These are phyloP conservation scores for Ammospiza caudacuta DNA, from an alignment of 2,113 vertebrate species.

Conservation along the genomic window DNA sequence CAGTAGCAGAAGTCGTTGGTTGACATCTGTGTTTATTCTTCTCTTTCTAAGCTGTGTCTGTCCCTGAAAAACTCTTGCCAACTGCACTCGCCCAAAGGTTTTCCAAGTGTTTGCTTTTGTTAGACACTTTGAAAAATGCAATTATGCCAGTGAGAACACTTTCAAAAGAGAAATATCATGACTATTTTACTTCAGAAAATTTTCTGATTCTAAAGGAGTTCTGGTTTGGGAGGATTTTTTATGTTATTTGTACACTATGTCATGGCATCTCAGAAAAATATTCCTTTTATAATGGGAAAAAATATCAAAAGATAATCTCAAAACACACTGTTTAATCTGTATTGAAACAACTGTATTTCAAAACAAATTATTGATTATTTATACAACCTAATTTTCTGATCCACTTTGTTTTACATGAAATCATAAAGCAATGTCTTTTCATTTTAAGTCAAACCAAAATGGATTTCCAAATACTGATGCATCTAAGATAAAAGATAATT, in stretches of 20 bases:
- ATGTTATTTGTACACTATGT: not conserved
- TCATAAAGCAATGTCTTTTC: not conserved
- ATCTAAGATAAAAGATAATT: conserved; percentile 6
- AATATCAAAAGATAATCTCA: not conserved
- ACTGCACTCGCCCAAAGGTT: not conserved
- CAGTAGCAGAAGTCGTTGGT: not conserved
- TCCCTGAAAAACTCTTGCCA: not conserved
- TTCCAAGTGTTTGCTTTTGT: not conserved
- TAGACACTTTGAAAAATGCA: not conserved
- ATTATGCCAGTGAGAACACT: not conserved
- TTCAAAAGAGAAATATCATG: not conserved
- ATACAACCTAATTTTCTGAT: not conserved
- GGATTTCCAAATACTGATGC: not conserved
- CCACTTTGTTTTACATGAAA: not conserved
- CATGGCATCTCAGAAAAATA: not conserved
- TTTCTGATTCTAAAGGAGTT: not conserved
- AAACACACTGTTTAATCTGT: not conserved
- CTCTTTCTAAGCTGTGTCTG: not conserved
- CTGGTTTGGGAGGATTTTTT: not conserved
- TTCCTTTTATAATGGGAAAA: not conserved
- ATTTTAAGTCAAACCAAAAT: not conserved
- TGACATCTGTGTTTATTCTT: not conserved
- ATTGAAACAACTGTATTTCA: not conserved
- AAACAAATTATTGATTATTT: not conserved
- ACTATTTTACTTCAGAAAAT: not conserved